Evolutionary conservation across 2,888 invertebrate genomes (phyloP), one percentile per base, ranked within the genome.

Genomic region (Acleris cristana): DNA sequence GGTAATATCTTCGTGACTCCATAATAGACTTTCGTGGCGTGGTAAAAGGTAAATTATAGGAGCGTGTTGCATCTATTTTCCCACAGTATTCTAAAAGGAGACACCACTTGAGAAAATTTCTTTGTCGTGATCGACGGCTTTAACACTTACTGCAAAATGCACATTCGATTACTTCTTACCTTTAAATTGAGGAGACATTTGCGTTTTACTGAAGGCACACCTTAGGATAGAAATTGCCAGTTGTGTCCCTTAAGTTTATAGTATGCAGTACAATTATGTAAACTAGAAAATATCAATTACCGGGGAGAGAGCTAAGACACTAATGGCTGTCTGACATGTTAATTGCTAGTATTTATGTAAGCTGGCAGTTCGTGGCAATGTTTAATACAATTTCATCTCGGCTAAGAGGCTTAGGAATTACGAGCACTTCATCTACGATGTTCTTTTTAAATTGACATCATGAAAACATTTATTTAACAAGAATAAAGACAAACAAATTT

Each of bases 21-120:
- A 55, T 26, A 60, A 34, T 40, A 34, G 40, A 12, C 58, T 65
- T 68, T 52, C 59, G 34, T 23, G 23, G 52, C 74, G 72, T 73
- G 72, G 72, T 73, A 74, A 78, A 79, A 77, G 70, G 71, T 73
- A 75, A 77, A 79, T 80, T 80, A 76, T 75, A 70, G 72, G 72
- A 71, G 72, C 74, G 71, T 71, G 72, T 72, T 65, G 70, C 60
- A 53, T 70, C 69, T 64, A 64, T 57, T 60, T 73, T 75, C 74
- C 70, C 71, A 73, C 66, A 73, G 70, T 72, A 68, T 71, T 73
- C 71, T 71, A 58, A 65, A 69, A 73, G 71, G 59, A 67, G 63
- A 71, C 64, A 55, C 59, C 52, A 55, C 48, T 69, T 48, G n/a
- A 61, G 72, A 57, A 72, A 72, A 71, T 73, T 71, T 65, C 60